Base-by-base conservation (phyloP, 2,113 vertebrate genomes). In the Accipiter virgatus region DNA sequence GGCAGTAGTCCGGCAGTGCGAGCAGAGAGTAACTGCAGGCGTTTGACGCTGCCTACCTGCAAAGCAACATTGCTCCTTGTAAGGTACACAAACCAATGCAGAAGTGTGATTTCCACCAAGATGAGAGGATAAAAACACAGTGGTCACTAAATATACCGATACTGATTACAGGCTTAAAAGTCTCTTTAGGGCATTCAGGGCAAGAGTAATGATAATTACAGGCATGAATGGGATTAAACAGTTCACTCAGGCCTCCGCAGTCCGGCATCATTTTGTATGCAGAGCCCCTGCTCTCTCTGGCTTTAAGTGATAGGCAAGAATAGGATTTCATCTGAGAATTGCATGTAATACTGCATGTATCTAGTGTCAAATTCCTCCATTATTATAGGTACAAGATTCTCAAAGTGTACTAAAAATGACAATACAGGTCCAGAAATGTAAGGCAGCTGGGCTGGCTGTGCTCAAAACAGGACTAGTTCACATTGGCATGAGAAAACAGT, bases 241-340 rank as follows among this genome's bases (percentile, higher is more conserved):
- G 52, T 73, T 71, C 75, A 81, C 17, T 78, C 42, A 62, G 38
- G n/a, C n/a, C 12, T 71, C 80, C 4, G 1, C 67, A 81, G 5
- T 16, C 36, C 4, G 1, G 11, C 32, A 19, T 25, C 0, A 0
- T 45, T 94, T 1, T 0, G 0, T 22, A 13, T 23, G 42, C 56
- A 88, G 12, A 43, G 29, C 25, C 36, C 15, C 1, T 31, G 5
- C 29, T 67, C 27, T 20, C 52, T 58, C 16, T 47, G 34, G 20
- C 40, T 85, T 59, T 43, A 63, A 32, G 48, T 31, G 50, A n/a
- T 38, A 13, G 36, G 43, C 45, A 72, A 73, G 36, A 16, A 18
- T 34, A 67, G 43, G 21, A 68, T 75, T 68, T 77, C 21, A 73
- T 36, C 45, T 42, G n/a, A 81, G 50, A 91, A 81, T 36, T 84